Percentiles rank a stretch among this genome's conserved stretches.
Evolutionary conservation across 2,113 vertebrate genomes (phyloP).

Genomic region (Podarcis cretensis): DNA sequence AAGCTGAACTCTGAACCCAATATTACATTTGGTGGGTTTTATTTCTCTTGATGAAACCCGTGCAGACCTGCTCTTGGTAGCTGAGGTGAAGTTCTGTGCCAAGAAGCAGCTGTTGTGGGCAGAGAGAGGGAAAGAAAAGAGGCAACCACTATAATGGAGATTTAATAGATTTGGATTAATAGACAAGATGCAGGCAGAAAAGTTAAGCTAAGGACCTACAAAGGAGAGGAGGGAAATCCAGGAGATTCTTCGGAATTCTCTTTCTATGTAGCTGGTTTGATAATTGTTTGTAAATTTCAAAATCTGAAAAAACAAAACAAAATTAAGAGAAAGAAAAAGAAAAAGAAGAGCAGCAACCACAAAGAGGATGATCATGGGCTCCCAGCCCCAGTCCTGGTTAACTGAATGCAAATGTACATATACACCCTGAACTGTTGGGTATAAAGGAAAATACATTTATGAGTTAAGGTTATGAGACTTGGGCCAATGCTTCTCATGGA

Average conservation of each 20-base stretch:
- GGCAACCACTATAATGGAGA: too few species aligned
- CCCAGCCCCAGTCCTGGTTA: not conserved
- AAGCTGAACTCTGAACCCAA: not conserved
- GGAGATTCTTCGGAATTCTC: too few species aligned
- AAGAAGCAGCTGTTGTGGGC: not conserved
- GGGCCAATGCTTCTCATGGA: not conserved
- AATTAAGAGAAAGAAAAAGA: not conserved
- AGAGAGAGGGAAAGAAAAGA: not conserved
- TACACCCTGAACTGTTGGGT: not conserved
- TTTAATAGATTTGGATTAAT: too few species aligned
- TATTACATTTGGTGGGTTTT: not conserved
- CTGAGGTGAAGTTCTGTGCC: not conserved
- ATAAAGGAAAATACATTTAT: not conserved
- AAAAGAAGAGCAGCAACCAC: not conserved
- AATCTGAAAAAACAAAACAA: not conserved
- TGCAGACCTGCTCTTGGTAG: not conserved
- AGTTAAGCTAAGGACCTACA: too few species aligned
- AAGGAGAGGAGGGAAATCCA: too few species aligned
- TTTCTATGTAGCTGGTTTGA: too few species aligned
- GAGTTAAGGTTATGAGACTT: conserved; percentile 19
- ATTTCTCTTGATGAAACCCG: not conserved
- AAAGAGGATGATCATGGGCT: not conserved
- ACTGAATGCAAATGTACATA: not conserved
- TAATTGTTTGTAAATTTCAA: too few species aligned
- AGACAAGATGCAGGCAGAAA: too few species aligned